Conservation (phyloP, 2,888 invertebrate species). For the Meloe dianella region DNA sequence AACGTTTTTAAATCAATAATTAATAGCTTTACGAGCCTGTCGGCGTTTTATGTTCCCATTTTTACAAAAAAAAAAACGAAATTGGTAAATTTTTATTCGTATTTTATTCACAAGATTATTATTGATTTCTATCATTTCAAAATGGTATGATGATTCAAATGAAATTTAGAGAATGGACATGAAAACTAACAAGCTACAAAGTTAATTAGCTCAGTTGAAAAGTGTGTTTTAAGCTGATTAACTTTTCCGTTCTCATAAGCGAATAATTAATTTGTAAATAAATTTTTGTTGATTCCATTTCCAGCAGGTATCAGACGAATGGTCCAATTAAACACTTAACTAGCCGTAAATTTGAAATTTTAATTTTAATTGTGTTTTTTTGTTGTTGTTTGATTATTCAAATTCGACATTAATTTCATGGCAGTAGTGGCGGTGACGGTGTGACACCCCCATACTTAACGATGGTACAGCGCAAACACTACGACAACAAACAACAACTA, state of each 20-base stretch:
- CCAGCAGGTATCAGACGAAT: no score
- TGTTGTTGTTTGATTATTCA: neutral
- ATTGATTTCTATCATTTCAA: no score
- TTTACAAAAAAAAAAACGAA: neutral
- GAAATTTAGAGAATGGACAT: constrained; percentile 33
- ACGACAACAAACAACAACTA: neutral
- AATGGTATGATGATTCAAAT: neutral
- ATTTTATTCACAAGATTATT: no score
- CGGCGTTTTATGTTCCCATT: neutral
- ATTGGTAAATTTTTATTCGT: neutral
- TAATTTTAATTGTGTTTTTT: neutral
- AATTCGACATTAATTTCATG: neutral
- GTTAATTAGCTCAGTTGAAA: constrained; percentile 39
- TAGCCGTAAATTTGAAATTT: neutral
- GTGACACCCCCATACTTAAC: neutral
- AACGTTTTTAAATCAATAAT: constrained; percentile 5
- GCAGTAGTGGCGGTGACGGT: neutral
- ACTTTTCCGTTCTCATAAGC: constrained; percentile 31
- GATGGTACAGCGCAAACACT: neutral
- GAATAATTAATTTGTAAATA: constrained; percentile 36
- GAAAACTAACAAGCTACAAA: constrained; percentile 37
- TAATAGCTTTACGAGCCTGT: constrained; percentile 9
- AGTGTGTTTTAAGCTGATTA: constrained; percentile 35
- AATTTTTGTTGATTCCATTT: constrained; percentile 24
- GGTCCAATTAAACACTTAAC: no score